A percentile compares a stretch with the other conserved stretches of the same genome.
These are phyloP conservation scores for Brachypodius melanocephalos DNA, from an alignment of 2,113 vertebrate genomes.

Conservation along the genomic window DNA sequence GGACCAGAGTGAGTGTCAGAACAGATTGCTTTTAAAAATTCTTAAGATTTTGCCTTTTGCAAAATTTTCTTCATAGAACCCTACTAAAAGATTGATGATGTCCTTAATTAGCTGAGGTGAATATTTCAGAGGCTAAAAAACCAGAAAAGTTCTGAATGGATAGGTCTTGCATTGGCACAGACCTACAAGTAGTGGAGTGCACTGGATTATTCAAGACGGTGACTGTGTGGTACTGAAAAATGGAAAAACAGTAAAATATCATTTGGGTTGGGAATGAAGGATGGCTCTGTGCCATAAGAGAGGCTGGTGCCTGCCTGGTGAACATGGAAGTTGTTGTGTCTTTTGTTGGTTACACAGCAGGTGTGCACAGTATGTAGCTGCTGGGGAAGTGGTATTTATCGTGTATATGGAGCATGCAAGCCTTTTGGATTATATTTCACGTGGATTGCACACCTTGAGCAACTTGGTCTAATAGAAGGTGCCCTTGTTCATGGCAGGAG, in stretches of 20 bases:
- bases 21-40: neutral
- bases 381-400: neutral
- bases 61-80: neutral
- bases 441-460: neutral
- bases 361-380: neutral
- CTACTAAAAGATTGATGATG: neutral
- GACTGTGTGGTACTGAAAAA: neutral
- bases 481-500: accelerated
- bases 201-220: neutral
- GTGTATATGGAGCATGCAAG: neutral
- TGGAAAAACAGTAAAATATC: neutral
- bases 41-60: neutral
- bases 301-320: neutral
- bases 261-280: neutral
- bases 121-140: neutral
- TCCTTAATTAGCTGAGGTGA: neutral
- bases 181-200: neutral
- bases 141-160: neutral
- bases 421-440: neutral
- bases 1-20: neutral
- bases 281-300: neutral
- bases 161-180: neutral
- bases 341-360: neutral
- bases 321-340: neutral
- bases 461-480: neutral